Evolutionary conservation across 2,888 invertebrate species (phyloP).

Genomic region (Habrosyne pyritoides): DNA sequence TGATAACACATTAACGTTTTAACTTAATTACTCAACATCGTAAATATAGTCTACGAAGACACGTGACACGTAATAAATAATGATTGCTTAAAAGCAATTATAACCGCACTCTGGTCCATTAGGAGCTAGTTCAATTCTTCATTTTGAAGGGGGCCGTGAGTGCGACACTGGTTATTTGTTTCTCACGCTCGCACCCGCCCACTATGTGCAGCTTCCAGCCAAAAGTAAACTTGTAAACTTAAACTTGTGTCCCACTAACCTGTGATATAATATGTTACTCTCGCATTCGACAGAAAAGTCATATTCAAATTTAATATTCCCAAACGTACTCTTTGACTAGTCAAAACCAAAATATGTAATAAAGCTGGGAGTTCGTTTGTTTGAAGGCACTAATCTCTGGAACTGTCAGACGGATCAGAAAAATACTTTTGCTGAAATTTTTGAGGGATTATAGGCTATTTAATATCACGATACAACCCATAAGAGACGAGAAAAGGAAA

Average conservation of each 20-base stretch:
- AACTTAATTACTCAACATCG: slow-evolving; percentile 20
- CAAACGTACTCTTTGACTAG: no score
- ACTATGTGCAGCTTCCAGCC: slow-evolving; percentile 47
- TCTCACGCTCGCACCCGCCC: slow-evolving; percentile 81
- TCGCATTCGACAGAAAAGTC: not conserved
- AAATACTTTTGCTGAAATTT: no score
- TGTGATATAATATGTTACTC: not conserved
- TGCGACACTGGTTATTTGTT: slow-evolving; percentile 69
- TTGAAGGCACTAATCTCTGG: no score
- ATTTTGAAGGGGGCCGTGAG: slow-evolving; percentile 53
- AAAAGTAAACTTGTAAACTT: slow-evolving; percentile 47
- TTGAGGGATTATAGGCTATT: no score
- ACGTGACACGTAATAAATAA: slow-evolving; percentile 51
- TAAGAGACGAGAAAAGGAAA: no score
- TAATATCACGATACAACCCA: no score
- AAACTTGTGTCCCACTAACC: slow-evolving; percentile 29
- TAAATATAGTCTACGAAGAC: slow-evolving; percentile 30
- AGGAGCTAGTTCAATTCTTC: slow-evolving; percentile 47
- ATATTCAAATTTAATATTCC: no score
- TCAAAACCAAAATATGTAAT: no score
- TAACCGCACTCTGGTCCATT: slow-evolving; percentile 48
- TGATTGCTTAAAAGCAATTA: slow-evolving; percentile 58
- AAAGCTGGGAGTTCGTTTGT: no score
- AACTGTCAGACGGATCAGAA: no score
- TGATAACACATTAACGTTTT: slow-evolving; percentile 26